These are phyloP conservation scores for Proteles cristata DNA, from an alignment of 2,113 vertebrate genomes.

Conservation along the genomic window DNA sequence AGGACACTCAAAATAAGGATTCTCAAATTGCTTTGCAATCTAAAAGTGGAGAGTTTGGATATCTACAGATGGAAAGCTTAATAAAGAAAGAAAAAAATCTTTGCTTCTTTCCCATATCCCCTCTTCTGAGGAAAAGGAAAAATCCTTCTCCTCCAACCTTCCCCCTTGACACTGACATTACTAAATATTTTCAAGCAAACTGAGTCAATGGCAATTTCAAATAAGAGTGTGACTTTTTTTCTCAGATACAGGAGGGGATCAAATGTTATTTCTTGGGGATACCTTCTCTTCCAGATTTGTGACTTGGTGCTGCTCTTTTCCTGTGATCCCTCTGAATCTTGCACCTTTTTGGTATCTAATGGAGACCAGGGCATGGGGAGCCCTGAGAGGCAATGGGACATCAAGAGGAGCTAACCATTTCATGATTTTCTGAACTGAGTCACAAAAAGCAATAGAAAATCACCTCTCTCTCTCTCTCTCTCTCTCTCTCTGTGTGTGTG, in stretches of 20 bases:
- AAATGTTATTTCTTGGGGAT: neutral
- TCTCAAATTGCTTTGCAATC: neutral
- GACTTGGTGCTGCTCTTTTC: neutral
- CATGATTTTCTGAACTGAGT: neutral
- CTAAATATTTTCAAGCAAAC: neutral
- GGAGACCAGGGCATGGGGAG: neutral
- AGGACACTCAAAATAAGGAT: neutral
- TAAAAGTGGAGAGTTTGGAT: neutral
- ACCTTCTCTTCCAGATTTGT: constrained; percentile 17
- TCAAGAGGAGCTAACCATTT: neutral
- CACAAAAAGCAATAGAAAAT: neutral
- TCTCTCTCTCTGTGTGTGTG: neutral
- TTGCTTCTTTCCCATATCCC: neutral
- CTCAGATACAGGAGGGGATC: neutral
- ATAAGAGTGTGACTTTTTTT: neutral
- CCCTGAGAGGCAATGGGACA: accelerated
- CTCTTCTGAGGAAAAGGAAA: neutral
- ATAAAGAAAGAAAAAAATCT: neutral
- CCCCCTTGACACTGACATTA: neutral
- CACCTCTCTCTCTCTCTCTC: too few species aligned
- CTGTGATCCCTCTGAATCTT: neutral
- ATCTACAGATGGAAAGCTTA: neutral
- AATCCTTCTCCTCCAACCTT: neutral
- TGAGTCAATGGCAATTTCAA: neutral
- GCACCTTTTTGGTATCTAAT: neutral